Evolutionary conservation across 2,797 vertebrate species (phyloP), one percentile per base, ranked within the genome.

Genomic region (Alcedo atthis): DNA sequence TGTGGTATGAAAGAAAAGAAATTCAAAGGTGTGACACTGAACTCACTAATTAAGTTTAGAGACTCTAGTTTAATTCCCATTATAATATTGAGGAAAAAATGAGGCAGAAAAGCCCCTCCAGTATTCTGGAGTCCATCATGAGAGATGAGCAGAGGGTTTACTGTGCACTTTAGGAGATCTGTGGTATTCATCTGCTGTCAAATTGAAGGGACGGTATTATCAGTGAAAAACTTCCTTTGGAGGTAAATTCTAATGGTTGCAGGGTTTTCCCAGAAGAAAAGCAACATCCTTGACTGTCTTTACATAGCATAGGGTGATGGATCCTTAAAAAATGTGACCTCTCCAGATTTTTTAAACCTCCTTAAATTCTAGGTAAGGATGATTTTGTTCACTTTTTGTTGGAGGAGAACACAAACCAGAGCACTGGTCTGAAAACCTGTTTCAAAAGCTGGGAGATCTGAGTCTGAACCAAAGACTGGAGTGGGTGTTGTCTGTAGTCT

Each of bases 51-150:
- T 88, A 6, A 43, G 5, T 76, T 86, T 12, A 58, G 70, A 58
- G 15, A 16, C 15, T 40, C 28, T 32, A 6, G 59, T 92, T 83
- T 71, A 13, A 19, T 84, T 81, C 18, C 20, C 26, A 40, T 57
- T 6, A 10, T 48, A 55, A 32, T 53, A 20, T 0, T 20, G 54
- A 73, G 26, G 51, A 35, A 62, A 93, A 28, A 46, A 4, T 4
- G 69, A 76, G 15, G 11, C n/a, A 79, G 51, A 73, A 73, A 64
- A 53, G 8, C 6, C 6, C 4, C 24, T 24, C 17, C 43, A 53
- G 19, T 9, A 10, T 18, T 33, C 46, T 42, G 12, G 13, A 55
- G 12, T 53, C 53, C 6, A 0, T 7, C 15, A 12, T 0, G 0
- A 35, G 33, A 84, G 32, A 35, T 22, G 63, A 49, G 18, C 32